Conservation (phyloP, 1,140 invertebrate genomes). For the Monomorium pharaonis region DNA sequence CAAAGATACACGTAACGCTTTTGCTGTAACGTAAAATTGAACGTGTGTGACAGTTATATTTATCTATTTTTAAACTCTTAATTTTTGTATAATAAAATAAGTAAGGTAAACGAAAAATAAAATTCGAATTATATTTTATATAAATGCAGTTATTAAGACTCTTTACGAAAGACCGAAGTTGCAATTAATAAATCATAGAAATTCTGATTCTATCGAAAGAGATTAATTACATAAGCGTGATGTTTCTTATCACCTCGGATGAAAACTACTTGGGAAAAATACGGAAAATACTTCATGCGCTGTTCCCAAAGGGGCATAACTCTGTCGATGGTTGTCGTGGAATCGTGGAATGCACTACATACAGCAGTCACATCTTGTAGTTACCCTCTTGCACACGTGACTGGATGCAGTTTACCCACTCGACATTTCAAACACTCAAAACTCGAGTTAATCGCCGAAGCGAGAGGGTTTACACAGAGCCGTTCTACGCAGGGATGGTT, state of each 20-base stretch:
- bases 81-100: no score
- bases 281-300: not conserved
- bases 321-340: conserved; percentile 29
- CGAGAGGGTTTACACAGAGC: conserved; percentile 77
- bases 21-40: not conserved
- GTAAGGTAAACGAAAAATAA: no score
- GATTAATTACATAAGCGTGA: not conserved
- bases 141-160: not conserved
- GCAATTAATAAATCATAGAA: not conserved
- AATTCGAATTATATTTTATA: not conserved
- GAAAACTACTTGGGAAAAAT: conserved; percentile 24
- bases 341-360: conserved; percentile 30
- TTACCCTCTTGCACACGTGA: conserved; percentile 76
- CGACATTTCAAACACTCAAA: conserved; percentile 81
- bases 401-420: conserved; percentile 78
- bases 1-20: no score
- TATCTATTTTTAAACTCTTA: no score
- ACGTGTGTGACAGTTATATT: not conserved
- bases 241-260: not conserved
- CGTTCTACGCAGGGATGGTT: conserved; percentile 45
- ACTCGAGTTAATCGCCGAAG: conserved; percentile 81
- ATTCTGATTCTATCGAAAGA: not conserved
- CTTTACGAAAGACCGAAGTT: not conserved
- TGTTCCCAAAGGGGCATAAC: conserved; percentile 18
- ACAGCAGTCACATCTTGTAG: conserved; percentile 58